Base-by-base conservation (phyloP, 2,113 vertebrate genomes). In the Hippocampus guttulatus region DNA sequence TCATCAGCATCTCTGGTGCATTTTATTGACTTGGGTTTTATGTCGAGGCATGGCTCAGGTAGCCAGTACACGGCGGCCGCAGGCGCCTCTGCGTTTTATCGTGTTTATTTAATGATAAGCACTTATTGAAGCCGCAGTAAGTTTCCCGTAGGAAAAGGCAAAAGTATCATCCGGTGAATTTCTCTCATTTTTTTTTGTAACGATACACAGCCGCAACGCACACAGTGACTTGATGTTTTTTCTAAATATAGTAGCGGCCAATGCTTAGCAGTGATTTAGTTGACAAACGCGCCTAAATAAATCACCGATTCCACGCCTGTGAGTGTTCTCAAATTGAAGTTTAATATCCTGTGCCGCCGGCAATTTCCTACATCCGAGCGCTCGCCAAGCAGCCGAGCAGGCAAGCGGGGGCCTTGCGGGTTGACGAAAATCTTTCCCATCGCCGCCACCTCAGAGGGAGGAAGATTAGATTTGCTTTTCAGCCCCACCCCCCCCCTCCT, bases 401-500 rank as follows among this genome's bases (percentile, higher is more conserved):
- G 64, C 64, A 5, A 25, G 63, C 21, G 63, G 40, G 72, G 73
- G 84, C 85, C 79, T 55, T 71, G 76, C 83, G 84, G 78, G 7
- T 65, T 65, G 41, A 45, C 64, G 23, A 87, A 38, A 88, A 88
- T 89, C 84, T 87, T 70, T 75, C 82, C 83, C 73, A 89, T 88
- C 88, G 75, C 76, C 49, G 74, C 82, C 86, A 89, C 85, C 88
- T 89, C 84, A 67, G 76, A 88, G 79, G 81, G 77, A 81, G 76
- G 79, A 79, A 90, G 90, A 91, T 91, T 91, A 88, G 88, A 90
- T 90, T 88, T 85, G 81, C 85, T 80, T 88, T 90, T 86, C 88
- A 57, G 16, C 47, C 16, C 27, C 16, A 0, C 2, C 20, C 9
- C 9, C 16, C 3, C 55, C 11, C 55, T 54, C 11, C 83, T 90